A percentile compares a stretch with the other conserved stretches of the same genome.
These are phyloP conservation scores for Anthrax anthrax DNA, from an alignment of 2,888 invertebrate species.

Conservation along the genomic window DNA sequence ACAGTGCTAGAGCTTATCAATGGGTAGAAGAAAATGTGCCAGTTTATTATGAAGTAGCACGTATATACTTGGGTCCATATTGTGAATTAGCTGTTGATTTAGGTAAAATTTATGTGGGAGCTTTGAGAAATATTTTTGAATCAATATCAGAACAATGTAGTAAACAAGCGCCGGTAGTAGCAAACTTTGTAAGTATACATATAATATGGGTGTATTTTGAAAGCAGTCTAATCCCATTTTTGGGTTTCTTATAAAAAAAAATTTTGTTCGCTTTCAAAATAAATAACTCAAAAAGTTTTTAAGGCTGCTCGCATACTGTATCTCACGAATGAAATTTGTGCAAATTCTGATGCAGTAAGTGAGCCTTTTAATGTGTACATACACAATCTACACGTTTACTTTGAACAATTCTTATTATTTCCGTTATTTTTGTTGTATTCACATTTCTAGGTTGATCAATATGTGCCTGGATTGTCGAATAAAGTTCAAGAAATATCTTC, in stretches of 20 bases:
- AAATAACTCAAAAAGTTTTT: no score
- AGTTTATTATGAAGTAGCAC: slow-evolving; percentile 42
- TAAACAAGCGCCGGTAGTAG: slow-evolving; percentile 40
- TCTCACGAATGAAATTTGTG: no score
- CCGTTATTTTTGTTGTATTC: slow-evolving; percentile 9
- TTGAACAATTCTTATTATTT: no score
- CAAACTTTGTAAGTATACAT: slow-evolving; percentile 38
- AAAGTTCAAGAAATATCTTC: slow-evolving; percentile 41
- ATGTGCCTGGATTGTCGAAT: slow-evolving; percentile 55
- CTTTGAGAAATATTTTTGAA: slow-evolving; percentile 35
- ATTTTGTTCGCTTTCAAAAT: no score
- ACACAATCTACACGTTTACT: no score
- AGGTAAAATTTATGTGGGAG: slow-evolving; percentile 39
- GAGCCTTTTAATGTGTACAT: no score
- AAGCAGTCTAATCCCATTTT: no score
- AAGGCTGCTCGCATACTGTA: no score
- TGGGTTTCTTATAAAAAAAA: no score
- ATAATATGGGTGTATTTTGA: neutral
- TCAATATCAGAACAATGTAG: slow-evolving; percentile 38
- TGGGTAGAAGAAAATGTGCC: slow-evolving; percentile 56
- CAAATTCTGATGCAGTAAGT: no score
- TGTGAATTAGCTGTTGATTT: slow-evolving; percentile 44
- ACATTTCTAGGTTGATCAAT: slow-evolving; percentile 46
- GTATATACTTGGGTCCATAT: slow-evolving; percentile 40
- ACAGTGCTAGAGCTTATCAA: slow-evolving; percentile 46